Conservation (phyloP, 2,113 vertebrate species). For the Pan troglodytes region NHGRI_mPanTro3-v2.1_pri NC_072402.2:139408501-139409000, state of each 20-base stretch:
- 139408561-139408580: background rate
- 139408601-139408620: background rate
- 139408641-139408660: background rate
- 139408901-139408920: background rate
- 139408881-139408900: background rate
- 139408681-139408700: background rate
- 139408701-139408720: background rate
- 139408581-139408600: background rate
- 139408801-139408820: accelerated
- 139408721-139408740: background rate
- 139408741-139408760: background rate
- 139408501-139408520: background rate
- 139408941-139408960: background rate
- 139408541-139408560: background rate
- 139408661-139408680: background rate
- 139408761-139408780: background rate
- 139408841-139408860: background rate
- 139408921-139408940: background rate
- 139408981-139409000: background rate
- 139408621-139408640: background rate
- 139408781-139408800: background rate
- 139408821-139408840: background rate
- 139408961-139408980: background rate
- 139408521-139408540: accelerated
- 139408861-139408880: background rate